phyloP scores from a whole-genome alignment of 2,888 invertebrate genomes.

The Drosophila birchii region DNA sequence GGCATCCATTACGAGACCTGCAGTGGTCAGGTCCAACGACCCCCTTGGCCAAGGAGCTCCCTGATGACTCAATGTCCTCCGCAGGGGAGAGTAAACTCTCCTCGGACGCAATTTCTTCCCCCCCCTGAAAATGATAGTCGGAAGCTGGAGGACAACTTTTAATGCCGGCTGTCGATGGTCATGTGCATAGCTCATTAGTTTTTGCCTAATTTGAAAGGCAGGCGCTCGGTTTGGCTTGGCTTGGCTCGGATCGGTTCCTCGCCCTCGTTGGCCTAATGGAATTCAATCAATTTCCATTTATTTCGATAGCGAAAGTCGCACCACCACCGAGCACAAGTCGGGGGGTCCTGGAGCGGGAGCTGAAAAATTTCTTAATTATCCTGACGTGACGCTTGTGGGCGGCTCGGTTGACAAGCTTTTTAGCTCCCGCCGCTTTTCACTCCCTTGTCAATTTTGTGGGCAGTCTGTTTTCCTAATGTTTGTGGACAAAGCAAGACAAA shows the following conservation, averaged over 20 bases:
- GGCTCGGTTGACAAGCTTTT: slow-evolving; percentile 58
- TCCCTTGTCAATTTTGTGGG: slow-evolving; percentile 19
- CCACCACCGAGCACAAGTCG: slow-evolving; percentile 45
- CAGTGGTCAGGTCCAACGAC: neutral
- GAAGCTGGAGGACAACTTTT: slow-evolving; percentile 44
- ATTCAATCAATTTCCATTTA: slow-evolving; percentile 83
- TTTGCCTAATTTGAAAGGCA: slow-evolving; percentile 74
- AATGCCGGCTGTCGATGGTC: slow-evolving; percentile 53
- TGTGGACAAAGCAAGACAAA: slow-evolving; percentile 71
- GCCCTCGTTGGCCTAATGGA: slow-evolving; percentile 65
- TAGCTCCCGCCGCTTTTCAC: slow-evolving; percentile 31
- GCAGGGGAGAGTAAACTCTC: slow-evolving; percentile 1
- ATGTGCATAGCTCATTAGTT: slow-evolving; percentile 75
- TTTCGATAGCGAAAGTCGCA: slow-evolving; percentile 76
- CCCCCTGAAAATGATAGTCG: slow-evolving; percentile 40
- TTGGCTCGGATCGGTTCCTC: slow-evolving; percentile 5
- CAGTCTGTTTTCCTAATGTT: slow-evolving; percentile 54
- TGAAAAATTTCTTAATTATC: slow-evolving; percentile 79
- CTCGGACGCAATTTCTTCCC: slow-evolving; percentile 32
- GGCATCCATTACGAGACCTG: slow-evolving; percentile 22
- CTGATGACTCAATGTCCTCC: slow-evolving; percentile 32
- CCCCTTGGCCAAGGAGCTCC: neutral
- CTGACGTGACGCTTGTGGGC: slow-evolving; percentile 64
- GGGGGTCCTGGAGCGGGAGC: slow-evolving; percentile 53
- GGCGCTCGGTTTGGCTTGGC: slow-evolving; percentile 26